Percentiles rank a stretch among this genome's conserved stretches.
Conservation (phyloP, 2,888 invertebrate species). For the Operophtera brumata region DNA sequence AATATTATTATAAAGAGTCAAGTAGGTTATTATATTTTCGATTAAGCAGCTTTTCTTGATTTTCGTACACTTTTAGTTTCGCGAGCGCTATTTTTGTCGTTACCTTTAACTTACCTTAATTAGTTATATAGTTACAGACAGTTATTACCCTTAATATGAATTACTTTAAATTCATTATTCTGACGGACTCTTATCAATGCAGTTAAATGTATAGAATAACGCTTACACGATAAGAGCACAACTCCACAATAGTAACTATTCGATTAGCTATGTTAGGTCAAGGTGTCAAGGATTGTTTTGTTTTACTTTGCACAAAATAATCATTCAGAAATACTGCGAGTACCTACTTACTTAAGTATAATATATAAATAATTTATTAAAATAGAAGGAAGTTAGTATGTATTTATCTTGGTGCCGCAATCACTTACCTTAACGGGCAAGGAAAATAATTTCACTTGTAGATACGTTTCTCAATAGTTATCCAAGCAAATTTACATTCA, state of each 20-base stretch:
- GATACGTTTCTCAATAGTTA: slow-evolving; percentile 7
- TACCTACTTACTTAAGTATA: neutral
- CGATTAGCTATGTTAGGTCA: slow-evolving; percentile 12
- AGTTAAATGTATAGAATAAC: neutral
- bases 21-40: too few species aligned
- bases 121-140: too few species aligned
- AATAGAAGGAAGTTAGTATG: neutral
- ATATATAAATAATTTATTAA: neutral
- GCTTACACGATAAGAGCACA: neutral
- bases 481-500: slow-evolving; percentile 21
- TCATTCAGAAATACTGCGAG: neutral
- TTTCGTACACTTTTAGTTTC: too few species aligned
- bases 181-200: neutral
- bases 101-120: too few species aligned
- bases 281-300: slow-evolving; percentile 17
- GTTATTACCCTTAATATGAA: too few species aligned
- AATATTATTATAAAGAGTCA: too few species aligned
- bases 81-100: too few species aligned
- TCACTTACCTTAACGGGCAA: slow-evolving; percentile 19
- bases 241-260: neutral
- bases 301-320: neutral
- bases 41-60: too few species aligned
- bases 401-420: neutral
- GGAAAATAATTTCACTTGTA: slow-evolving; percentile 10
- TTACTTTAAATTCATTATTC: neutral